phyloP scores from a whole-genome alignment of 2,888 invertebrate genomes.

The Lasioglossum lativentre region DNA sequence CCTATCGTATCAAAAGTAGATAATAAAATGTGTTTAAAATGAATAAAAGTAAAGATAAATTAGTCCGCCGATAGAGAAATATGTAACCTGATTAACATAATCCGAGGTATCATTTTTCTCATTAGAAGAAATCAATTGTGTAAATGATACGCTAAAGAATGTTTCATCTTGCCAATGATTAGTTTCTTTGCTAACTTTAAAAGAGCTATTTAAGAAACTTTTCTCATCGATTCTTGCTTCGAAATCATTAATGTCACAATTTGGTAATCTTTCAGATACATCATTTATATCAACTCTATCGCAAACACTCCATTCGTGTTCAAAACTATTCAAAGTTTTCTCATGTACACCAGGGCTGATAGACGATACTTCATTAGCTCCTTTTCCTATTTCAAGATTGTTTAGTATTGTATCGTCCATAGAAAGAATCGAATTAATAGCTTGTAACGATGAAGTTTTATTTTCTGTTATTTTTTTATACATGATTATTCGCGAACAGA shows the following conservation, averaged over 20 bases:
- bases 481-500: conserved; percentile 9
- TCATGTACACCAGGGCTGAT: conserved; percentile 1
- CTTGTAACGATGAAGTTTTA: conserved; percentile 11
- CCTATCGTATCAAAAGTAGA: conserved; percentile 13
- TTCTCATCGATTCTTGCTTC: background rate
- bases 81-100: conserved; percentile 22
- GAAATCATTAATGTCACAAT: background rate
- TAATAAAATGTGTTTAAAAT: background rate
- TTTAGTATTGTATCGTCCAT: conserved; percentile 61
- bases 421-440: conserved; percentile 55
- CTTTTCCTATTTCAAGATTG: conserved; percentile 41
- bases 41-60: background rate
- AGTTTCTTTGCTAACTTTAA: background rate
- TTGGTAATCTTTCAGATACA: background rate
- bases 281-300: conserved; percentile 10
- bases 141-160: conserved; percentile 54
- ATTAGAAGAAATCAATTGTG: conserved; percentile 39
- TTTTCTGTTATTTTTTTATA: background rate
- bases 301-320: conserved; percentile 18
- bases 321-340: conserved; percentile 22
- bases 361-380: background rate
- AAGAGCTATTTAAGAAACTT: background rate
- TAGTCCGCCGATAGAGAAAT: conserved; percentile 6
- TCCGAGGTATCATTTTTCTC: background rate
- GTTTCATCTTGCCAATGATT: conserved; percentile 62